Conservation (phyloP, 1,140 invertebrate genomes). For the Brachystomella parvula region DNA sequence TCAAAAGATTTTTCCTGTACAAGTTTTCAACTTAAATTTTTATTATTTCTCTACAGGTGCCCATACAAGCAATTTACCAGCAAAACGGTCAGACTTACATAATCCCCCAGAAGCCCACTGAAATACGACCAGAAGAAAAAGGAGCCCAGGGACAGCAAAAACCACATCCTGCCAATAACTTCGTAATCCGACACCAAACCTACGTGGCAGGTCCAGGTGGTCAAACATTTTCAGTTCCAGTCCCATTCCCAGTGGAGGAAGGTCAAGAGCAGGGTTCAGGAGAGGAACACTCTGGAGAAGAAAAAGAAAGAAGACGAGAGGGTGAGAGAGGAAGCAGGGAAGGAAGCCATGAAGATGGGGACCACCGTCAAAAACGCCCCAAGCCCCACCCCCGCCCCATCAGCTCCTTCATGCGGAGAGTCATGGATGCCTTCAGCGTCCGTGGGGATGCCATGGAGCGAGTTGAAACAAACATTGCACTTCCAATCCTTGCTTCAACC, state of each 20-base stretch:
- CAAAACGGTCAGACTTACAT: neutral
- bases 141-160: neutral
- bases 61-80: neutral
- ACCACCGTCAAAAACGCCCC: neutral
- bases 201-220: conserved; percentile 32
- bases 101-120: neutral
- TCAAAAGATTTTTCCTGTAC: no score
- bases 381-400: conserved; percentile 42
- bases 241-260: conserved; percentile 24
- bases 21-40: neutral
- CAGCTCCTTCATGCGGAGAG: conserved; percentile 35
- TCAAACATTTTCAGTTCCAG: conserved; percentile 32
- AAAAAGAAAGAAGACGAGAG: conserved; percentile 8
- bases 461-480: conserved; percentile 54
- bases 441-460: conserved; percentile 49
- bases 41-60: neutral
- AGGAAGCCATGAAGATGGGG: neutral
- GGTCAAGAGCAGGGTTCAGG: conserved; percentile 4
- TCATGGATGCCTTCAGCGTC: conserved; percentile 34
- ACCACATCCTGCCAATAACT: neutral
- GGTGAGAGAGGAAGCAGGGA: neutral
- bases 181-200: conserved; percentile 34
- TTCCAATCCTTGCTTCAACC: conserved; percentile 55
- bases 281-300: conserved; percentile 8
- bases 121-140: neutral